Evolutionary conservation across 2,797 vertebrate species (phyloP), one percentile per base, ranked within the genome.

Genomic region (Scolopax rusticola): DNA sequence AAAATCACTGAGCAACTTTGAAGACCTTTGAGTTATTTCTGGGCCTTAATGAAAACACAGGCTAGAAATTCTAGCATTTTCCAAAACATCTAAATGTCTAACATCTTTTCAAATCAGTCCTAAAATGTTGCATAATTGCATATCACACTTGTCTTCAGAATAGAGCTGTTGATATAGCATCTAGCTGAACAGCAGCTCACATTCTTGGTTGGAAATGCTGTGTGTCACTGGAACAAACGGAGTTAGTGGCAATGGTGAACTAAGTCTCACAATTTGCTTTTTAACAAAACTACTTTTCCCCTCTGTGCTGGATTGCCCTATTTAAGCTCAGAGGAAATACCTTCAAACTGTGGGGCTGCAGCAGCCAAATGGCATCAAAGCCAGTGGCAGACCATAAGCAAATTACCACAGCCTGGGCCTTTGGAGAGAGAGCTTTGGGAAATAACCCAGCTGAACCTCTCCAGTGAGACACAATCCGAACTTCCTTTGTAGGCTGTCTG

Each of bases 261-360:
- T 88, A 78, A 84, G 41, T 60, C 77, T 81, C 38, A 94, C 68
- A 91, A 54, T 91, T 95, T 83, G 40, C 73, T 90, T 96, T 98
- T 93, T 89, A 81, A 85, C 54, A 96, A 91, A 94, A 67, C 25
- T 54, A 30, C 48, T 94, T 57, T 94, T 86, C 50, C 65, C 24
- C 20, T 41, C 67, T 90, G 67, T 92, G 81, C 84, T 94, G 84
- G 54, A 61, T 81, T 73, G 36, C 74, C 43, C 77, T 90, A 17
- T 81, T 91, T 70, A 83, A 89, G 60, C 80, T 87, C 32, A 53
- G 76, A 94, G 80, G 70, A 95, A 89, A 13, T 1, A 63, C 78
- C 94, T 95, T 86, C 84, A 69, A 48, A 23, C 59, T 69, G 41
- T 57, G 24, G 3, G 2, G 60, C 43, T 78, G 57, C 68, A 77